Conservation (phyloP, 1,140 invertebrate species). For the Halictus rubicundus region DNA sequence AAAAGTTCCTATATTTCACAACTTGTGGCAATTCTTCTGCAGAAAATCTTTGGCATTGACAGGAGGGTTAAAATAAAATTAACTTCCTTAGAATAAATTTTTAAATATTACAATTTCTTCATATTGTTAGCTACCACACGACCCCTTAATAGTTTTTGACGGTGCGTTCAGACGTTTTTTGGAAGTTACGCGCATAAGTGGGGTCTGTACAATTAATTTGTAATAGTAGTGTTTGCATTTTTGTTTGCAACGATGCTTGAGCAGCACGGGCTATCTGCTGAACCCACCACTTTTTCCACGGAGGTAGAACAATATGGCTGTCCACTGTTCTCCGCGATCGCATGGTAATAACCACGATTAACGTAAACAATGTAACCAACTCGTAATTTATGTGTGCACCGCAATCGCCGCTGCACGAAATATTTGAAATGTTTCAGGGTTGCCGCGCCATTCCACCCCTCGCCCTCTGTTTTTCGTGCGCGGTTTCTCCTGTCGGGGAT, state of each 20-base stretch:
- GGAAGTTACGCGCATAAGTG: too few relatives aligned
- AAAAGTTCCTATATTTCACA: too few relatives aligned
- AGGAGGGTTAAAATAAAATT: too few relatives aligned
- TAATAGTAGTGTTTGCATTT: background rate
- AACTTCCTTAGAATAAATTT: too few relatives aligned
- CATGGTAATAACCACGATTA: background rate
- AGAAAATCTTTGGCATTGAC: too few relatives aligned
- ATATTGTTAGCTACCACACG: too few relatives aligned
- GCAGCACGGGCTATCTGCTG: background rate
- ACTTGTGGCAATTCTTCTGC: too few relatives aligned
- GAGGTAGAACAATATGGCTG: background rate
- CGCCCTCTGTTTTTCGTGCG: background rate
- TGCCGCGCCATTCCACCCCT: background rate
- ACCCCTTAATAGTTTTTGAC: too few relatives aligned
- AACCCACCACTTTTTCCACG: background rate
- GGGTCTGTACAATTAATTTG: too few relatives aligned
- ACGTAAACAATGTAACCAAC: constrained; percentile 20
- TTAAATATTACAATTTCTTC: too few relatives aligned
- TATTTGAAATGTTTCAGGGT: constrained; percentile 14
- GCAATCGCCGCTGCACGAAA: background rate
- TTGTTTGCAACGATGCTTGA: background rate
- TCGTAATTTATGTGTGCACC: constrained; percentile 1
- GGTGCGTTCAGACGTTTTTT: too few relatives aligned
- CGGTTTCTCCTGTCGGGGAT: background rate
- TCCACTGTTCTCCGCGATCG: too few relatives aligned